phyloP scores from a whole-genome alignment of 2,113 vertebrate genomes.

The Menidia beryllina region DNA sequence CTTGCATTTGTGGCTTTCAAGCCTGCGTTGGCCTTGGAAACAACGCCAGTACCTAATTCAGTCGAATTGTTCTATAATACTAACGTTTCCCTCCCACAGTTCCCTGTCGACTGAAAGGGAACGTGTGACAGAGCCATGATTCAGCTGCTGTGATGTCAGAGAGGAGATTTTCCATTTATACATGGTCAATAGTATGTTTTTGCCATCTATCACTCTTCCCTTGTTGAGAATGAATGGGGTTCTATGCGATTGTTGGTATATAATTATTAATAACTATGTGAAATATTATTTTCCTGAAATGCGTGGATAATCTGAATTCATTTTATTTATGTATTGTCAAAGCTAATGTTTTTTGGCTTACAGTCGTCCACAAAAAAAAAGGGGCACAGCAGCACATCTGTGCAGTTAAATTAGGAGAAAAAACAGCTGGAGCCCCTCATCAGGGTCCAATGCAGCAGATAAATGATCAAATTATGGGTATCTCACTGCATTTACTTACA shows the following conservation, averaged over 20 bases:
- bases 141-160: conserved; percentile 9
- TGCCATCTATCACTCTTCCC: background rate
- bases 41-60: conserved; percentile 28
- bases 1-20: conserved; percentile 17
- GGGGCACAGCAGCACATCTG: too few relatives aligned
- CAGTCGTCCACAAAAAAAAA: too few relatives aligned
- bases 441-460: background rate
- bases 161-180: background rate
- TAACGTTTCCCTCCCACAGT: background rate
- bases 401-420: too few relatives aligned
- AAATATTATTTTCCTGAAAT: background rate
- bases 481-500: background rate
- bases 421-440: background rate
- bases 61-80: conserved; percentile 25
- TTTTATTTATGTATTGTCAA: too few relatives aligned
- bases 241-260: background rate
- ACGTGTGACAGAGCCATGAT: background rate
- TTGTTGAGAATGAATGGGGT: background rate
- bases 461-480: background rate
- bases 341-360: too few relatives aligned
- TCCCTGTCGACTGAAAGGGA: conserved; percentile 10
- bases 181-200: too few relatives aligned
- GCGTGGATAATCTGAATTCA: background rate
- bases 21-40: conserved; percentile 22
- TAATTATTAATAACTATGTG: background rate